phyloP scores from a whole-genome alignment of 2,888 invertebrate species.

The Athetis lepigone region DNA sequence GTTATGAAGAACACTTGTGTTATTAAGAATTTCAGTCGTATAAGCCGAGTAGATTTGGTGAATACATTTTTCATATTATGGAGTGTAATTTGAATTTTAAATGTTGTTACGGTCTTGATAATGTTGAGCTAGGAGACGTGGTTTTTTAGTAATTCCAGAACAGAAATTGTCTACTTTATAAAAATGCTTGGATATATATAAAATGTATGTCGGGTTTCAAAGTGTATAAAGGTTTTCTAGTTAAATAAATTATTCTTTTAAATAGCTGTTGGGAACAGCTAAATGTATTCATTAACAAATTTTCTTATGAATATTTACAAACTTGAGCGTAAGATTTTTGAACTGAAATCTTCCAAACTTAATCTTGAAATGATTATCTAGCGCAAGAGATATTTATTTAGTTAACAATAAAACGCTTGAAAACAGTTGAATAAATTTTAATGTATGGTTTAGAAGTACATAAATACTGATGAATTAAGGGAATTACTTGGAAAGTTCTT shows the following conservation, averaged over 20 bases:
- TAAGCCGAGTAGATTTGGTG: conserved; percentile 21
- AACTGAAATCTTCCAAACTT: conserved; percentile 12
- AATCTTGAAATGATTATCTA: not conserved
- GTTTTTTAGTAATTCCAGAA: conserved; percentile 26
- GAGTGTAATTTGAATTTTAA: conserved; percentile 54
- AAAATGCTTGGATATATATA: conserved; percentile 28
- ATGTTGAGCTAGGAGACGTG: conserved; percentile 35
- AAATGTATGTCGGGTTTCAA: conserved; percentile 29
- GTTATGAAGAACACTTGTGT: conserved; percentile 42
- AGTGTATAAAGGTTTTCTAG: conserved; percentile 18
- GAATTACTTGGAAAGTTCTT: conserved; percentile 26
- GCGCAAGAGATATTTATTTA: not conserved
- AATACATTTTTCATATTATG: conserved; percentile 41
- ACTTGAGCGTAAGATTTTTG: not conserved
- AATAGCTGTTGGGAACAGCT: not conserved
- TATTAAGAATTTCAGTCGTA: conserved; percentile 43
- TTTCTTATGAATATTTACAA: conserved; percentile 26
- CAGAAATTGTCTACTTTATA: conserved; percentile 16
- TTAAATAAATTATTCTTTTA: conserved; percentile 9
- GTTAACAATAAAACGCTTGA: not conserved
- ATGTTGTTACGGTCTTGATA: conserved; percentile 40
- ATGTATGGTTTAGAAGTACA: not conserved
- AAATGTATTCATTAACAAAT: conserved; percentile 19
- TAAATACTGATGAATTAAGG: conserved; percentile 34
- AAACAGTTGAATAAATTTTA: not conserved